A percentile compares a stretch with the other conserved stretches of the same genome.
Conservation (phyloP, 2,113 vertebrate species). For the Coreoperca whiteheadi region DNA sequence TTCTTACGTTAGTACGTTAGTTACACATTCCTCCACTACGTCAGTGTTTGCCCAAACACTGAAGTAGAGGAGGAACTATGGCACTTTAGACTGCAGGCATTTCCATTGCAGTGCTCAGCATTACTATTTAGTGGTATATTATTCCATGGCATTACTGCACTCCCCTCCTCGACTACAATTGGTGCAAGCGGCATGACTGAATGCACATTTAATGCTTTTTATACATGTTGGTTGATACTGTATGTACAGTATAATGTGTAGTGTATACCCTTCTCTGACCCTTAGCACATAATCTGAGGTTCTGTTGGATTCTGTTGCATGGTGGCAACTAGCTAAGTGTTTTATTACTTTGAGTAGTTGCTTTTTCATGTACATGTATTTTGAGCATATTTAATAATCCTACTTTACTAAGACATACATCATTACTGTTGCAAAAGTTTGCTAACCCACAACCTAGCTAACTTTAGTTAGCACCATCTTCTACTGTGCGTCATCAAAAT, state of each 20-base stretch:
- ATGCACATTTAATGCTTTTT: constrained; percentile 23
- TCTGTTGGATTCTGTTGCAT: background rate
- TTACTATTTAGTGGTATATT: constrained; percentile 45
- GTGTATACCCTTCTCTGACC: background rate
- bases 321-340: background rate
- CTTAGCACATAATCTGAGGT: background rate
- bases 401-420: background rate
- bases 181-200: constrained; percentile 20
- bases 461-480: background rate
- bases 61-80: too few relatives aligned
- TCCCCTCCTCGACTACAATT: constrained; percentile 9
- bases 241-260: background rate
- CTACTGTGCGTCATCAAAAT: background rate
- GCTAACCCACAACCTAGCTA: too few relatives aligned
- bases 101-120: constrained; percentile 42
- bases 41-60: constrained; percentile 38
- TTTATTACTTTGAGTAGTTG: constrained; percentile 20
- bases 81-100: constrained; percentile 28
- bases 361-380: constrained; percentile 28
- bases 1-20: constrained; percentile 42
- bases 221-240: background rate
- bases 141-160: constrained; percentile 27
- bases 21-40: constrained; percentile 37
- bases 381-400: background rate
- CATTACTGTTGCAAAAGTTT: too few relatives aligned